These are phyloP conservation scores for Eupithecia insigniata DNA, from an alignment of 2,888 invertebrate species.

Conservation along the genomic window DNA sequence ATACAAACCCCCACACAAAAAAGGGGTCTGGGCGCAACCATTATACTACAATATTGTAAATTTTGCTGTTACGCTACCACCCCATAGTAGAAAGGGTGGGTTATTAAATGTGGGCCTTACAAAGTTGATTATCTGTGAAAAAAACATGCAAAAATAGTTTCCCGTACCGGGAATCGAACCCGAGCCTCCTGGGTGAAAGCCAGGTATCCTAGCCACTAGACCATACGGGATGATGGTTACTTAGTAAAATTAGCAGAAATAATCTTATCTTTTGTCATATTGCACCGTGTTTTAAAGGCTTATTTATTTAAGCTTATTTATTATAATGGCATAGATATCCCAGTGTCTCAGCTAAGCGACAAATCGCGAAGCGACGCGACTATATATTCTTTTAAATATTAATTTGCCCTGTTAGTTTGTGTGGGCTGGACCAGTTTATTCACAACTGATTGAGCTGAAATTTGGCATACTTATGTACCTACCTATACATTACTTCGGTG, in stretches of 20 bases:
- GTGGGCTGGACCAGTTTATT: too few species aligned
- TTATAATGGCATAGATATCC: too few species aligned
- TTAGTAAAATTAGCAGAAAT: neutral
- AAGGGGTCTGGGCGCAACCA: neutral
- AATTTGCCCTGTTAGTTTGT: too few species aligned
- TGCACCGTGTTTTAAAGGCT: neutral
- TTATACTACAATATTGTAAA: neutral
- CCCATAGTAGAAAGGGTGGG: too few species aligned
- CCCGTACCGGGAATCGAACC: conserved; percentile 89
- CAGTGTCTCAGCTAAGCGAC: too few species aligned
- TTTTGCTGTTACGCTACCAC: neutral
- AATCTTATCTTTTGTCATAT: conserved; percentile 24
- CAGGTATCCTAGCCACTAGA: conserved; percentile 89
- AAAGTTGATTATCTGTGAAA: neutral
- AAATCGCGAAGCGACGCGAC: too few species aligned
- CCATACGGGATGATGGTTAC: conserved; percentile 79
- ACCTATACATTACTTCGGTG: too few species aligned
- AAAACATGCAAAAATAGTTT: neutral
- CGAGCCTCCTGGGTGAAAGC: conserved; percentile 90
- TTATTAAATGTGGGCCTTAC: too few species aligned
- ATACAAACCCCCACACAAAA: neutral
- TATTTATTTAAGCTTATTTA: too few species aligned
- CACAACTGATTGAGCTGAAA: too few species aligned
- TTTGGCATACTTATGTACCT: too few species aligned
- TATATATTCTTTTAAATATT: too few species aligned